phyloP scores from a whole-genome alignment of 2,113 vertebrate species.

The Damaliscus lunatus region DNA sequence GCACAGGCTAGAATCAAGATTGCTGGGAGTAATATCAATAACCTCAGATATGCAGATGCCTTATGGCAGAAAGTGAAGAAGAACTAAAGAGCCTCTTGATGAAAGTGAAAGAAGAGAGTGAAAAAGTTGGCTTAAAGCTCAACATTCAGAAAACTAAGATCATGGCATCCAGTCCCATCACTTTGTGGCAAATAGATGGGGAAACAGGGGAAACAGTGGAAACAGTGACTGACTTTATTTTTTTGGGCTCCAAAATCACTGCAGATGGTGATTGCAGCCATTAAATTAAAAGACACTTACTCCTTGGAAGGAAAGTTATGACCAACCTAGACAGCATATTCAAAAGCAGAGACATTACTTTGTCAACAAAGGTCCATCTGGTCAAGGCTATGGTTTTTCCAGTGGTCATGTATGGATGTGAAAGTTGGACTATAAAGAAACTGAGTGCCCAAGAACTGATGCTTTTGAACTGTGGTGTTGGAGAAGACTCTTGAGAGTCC shows the following conservation, averaged over 20 bases:
- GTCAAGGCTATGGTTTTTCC: not conserved
- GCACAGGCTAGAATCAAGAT: not conserved
- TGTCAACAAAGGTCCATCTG: not conserved
- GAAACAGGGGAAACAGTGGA: not conserved
- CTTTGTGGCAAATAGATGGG: not conserved
- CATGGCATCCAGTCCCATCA: not conserved
- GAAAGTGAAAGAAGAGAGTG: not conserved
- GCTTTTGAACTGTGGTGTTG: not conserved
- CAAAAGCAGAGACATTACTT: not conserved
- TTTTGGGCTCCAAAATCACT: fast-evolving
- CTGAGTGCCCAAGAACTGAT: fast-evolving
- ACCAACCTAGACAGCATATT: not conserved
- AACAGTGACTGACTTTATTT: not conserved
- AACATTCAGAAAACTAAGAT: not conserved
- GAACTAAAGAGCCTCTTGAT: not conserved
- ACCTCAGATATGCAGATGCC: not conserved
- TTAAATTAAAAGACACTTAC: not conserved
- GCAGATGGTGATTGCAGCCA: not conserved
- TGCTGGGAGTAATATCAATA: fast-evolving
- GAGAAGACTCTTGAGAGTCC: not conserved
- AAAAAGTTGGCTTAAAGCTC: not conserved
- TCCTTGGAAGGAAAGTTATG: not conserved
- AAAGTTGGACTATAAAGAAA: not conserved
- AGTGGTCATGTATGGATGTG: not conserved
- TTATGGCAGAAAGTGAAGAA: not conserved